A percentile compares a stretch with the other conserved stretches of the same genome.
phyloP scores from a whole-genome alignment of 1,140 invertebrate genomes.

The Saccostrea cuccullata region DNA sequence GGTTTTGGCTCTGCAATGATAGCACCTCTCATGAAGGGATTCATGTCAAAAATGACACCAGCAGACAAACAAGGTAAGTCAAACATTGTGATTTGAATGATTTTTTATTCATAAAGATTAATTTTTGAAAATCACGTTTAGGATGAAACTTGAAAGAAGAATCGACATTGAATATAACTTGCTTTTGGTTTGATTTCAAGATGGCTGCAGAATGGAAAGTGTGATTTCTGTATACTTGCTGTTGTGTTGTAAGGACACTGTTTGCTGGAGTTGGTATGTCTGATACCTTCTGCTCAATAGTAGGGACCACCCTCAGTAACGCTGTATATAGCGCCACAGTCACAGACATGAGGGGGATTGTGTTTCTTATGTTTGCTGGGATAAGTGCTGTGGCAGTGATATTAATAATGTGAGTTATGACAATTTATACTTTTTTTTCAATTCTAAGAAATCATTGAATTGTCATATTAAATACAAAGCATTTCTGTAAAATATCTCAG shows the following conservation, averaged over 20 bases:
- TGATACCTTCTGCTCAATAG: constrained; percentile 9
- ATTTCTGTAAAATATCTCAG: no score
- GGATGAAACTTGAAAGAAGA: no score
- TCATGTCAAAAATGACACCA: constrained; percentile 53
- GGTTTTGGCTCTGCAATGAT: constrained; percentile 37
- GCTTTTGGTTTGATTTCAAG: no score
- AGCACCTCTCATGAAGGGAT: constrained; percentile 25
- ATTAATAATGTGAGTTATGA: constrained; percentile 41
- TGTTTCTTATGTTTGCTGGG: constrained; percentile 51
- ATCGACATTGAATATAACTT: no score
- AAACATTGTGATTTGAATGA: neutral
- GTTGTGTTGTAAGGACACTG: constrained; percentile 27
- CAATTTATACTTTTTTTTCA: no score
- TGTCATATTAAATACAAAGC: no score
- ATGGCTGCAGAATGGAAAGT: no score
- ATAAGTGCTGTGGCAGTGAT: constrained; percentile 27
- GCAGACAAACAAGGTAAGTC: constrained; percentile 47
- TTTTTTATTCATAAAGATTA: no score
- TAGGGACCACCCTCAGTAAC: constrained; percentile 29
- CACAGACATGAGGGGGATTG: constrained; percentile 41
- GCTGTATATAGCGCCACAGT: constrained; percentile 48
- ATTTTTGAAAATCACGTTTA: no score
- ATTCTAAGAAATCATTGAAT: no score
- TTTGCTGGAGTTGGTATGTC: constrained; percentile 41
- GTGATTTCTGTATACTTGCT: neutral